Percentiles rank a stretch among this genome's conserved stretches.
Conservation (phyloP, 2,888 invertebrate species). For the Craniophora ligustri region DNA sequence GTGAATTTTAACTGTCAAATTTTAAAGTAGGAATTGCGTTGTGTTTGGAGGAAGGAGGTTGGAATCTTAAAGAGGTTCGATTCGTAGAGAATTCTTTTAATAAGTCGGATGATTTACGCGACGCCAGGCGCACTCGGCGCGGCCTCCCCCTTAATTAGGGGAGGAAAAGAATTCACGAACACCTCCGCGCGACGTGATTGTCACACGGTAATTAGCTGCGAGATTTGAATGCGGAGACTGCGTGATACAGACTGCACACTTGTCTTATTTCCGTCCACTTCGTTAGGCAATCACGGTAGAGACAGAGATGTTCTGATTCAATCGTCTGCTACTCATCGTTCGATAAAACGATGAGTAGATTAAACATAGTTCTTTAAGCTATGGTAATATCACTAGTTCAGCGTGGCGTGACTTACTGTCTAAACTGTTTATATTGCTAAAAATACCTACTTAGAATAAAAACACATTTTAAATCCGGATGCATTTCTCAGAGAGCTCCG, state of each 20-base stretch:
- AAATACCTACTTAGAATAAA: too few relatives aligned
- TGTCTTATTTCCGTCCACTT: not conserved
- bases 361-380: too few relatives aligned
- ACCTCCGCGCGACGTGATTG: conserved; percentile 61
- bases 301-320: not conserved
- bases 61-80: conserved; percentile 81
- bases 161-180: conserved; percentile 74
- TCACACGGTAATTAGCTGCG: conserved; percentile 52
- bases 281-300: not conserved
- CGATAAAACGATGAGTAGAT: too few relatives aligned
- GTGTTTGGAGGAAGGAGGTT: conserved; percentile 57
- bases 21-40: conserved; percentile 37
- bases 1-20: conserved; percentile 11
- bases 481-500: too few relatives aligned
- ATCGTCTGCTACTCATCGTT: too few relatives aligned
- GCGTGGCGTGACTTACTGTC: too few relatives aligned
- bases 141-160: conserved; percentile 76
- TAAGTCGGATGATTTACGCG: conserved; percentile 86
- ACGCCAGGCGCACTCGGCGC: conserved; percentile 80
- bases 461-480: too few relatives aligned
- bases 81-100: conserved; percentile 84
- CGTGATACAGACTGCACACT: not conserved
- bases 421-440: too few relatives aligned
- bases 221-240: conserved; percentile 25
- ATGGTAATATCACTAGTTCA: too few relatives aligned